Conservation (phyloP, 2,797 vertebrate species). For the Lindbergichthys nudifrons region DNA sequence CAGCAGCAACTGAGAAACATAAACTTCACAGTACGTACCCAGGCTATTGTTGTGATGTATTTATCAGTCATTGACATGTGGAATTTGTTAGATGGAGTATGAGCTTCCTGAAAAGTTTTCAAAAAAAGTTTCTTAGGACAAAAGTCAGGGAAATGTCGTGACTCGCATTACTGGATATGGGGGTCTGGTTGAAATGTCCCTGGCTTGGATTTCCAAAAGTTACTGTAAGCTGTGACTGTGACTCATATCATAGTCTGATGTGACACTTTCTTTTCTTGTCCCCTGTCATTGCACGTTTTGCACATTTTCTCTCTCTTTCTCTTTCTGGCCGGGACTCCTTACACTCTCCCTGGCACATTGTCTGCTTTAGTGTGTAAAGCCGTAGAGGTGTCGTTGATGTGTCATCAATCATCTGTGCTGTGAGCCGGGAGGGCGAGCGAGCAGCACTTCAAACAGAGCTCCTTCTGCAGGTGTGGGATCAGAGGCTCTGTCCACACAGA, state of each 20-base stretch:
- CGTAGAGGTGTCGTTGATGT: slow-evolving; percentile 52
- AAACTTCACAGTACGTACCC: slow-evolving; percentile 5
- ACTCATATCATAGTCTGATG: slow-evolving; percentile 65
- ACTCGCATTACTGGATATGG: slow-evolving; percentile 47
- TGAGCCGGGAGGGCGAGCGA: slow-evolving; percentile 54
- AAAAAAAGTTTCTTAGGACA: slow-evolving; percentile 37
- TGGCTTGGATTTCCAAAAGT: slow-evolving; percentile 59
- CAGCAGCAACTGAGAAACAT: slow-evolving; percentile 20
- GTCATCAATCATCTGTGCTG: slow-evolving; percentile 82
- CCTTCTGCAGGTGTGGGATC: slow-evolving; percentile 73
- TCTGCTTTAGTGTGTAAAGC: slow-evolving; percentile 61
- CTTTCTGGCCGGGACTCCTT: slow-evolving; percentile 34
- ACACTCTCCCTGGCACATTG: slow-evolving; percentile 59
- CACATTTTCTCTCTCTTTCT: slow-evolving; percentile 51
- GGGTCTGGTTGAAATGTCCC: slow-evolving; percentile 64
- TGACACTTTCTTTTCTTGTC: slow-evolving; percentile 78
- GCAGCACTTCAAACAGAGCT: slow-evolving; percentile 62
- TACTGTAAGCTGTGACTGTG: slow-evolving; percentile 74
- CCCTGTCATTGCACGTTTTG: slow-evolving; percentile 63
- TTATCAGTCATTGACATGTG: not conserved
- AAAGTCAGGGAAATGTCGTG: slow-evolving; percentile 57
- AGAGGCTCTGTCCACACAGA: slow-evolving; percentile 44
- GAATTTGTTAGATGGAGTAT: not conserved
- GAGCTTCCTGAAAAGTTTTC: slow-evolving; percentile 32
- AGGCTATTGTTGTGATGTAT: slow-evolving; percentile 18